Evolutionary conservation across 2,888 invertebrate species (phyloP), one percentile per base, ranked within the genome.

Genomic region (Seira sanloemensis): DNA sequence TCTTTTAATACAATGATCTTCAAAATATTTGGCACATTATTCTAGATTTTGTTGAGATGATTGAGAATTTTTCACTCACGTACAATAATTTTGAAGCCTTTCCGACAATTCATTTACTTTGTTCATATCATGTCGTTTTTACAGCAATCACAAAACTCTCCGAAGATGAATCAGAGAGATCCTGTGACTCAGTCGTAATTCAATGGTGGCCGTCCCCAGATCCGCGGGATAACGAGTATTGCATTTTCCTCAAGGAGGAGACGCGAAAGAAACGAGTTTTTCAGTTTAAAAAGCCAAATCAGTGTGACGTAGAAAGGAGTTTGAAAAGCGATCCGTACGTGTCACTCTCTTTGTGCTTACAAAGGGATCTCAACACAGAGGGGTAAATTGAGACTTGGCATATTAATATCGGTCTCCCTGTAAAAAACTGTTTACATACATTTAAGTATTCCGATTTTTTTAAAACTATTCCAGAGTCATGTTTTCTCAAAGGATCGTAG

Each of bases 201-300:
- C 93, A 93, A 24, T 94, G 94, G 94, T 91, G 93, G 82, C 92
- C 93, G 2, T 92, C 93, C 0, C 92, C 92, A 0, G 93, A 92
- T 86, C 90, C 91, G 24, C 90, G 92, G 24, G 90, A 89, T 58
- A 88, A 89, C 21, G 88, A 88, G 58, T 92, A 92, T 88, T 92
- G 92, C 85, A 89, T 92, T 37, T 90, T 91, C 46, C 91, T 91
- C 1, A 91, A 91, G 74, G 92, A 92, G 90, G 91, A 88, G 88
- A 88, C 16, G 90, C 90, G 85, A 86, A 90, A 66, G 90, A 90
- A 69, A 89, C 72, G 86, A 27, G 72, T 76, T 21, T 88, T 88
- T 24, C 82, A 85, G 26, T 88, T 88, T 46, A 91, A 85, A 89
- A 90, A 91, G 67, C 91, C 92, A 0, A 92, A 92, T 87, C 92